Evolutionary conservation across 2,113 vertebrate species (phyloP).

Genomic region (Bubo blakistoni): DNA sequence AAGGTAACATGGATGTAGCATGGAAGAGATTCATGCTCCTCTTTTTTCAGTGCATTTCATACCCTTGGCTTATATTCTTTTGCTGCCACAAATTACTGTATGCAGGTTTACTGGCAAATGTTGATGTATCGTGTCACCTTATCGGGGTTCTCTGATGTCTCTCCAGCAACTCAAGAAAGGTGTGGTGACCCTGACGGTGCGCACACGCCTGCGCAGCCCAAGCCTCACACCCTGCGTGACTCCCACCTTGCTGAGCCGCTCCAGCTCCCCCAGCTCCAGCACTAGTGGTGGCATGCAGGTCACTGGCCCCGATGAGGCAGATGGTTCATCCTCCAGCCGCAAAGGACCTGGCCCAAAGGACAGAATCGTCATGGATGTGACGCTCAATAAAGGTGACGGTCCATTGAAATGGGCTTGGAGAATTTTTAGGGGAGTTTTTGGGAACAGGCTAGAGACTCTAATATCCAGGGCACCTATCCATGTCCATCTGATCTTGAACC

Average conservation of each 20-base stretch:
- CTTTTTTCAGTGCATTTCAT: fast-evolving
- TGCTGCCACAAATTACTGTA: not conserved
- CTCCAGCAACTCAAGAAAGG: conserved; percentile 93
- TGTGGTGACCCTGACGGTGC: conserved; percentile 89
- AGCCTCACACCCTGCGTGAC: conserved; percentile 90
- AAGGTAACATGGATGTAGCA: conserved; percentile 77
- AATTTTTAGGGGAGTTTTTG: not conserved
- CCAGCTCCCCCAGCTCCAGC: conserved; percentile 87
- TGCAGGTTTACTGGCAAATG: not conserved
- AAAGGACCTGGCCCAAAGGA: conserved; percentile 90
- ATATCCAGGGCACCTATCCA: fast-evolving
- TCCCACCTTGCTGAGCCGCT: conserved; percentile 87
- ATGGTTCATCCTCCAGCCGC: conserved; percentile 66
- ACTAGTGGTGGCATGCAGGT: conserved; percentile 60
- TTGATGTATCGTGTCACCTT: fast-evolving
- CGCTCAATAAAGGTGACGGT: conserved; percentile 88
- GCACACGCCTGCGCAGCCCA: conserved; percentile 91
- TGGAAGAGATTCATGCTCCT: not conserved
- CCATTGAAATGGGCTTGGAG: not conserved
- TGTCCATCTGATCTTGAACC: not conserved
- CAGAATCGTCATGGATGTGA: conserved; percentile 93
- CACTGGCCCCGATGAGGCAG: conserved; percentile 63
- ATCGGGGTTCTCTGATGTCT: not conserved
- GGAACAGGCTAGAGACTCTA: not conserved
- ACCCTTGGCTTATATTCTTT: too few relatives aligned